phyloP scores from a whole-genome alignment of 2,888 invertebrate genomes.

The Aspidapion aeneum region DNA sequence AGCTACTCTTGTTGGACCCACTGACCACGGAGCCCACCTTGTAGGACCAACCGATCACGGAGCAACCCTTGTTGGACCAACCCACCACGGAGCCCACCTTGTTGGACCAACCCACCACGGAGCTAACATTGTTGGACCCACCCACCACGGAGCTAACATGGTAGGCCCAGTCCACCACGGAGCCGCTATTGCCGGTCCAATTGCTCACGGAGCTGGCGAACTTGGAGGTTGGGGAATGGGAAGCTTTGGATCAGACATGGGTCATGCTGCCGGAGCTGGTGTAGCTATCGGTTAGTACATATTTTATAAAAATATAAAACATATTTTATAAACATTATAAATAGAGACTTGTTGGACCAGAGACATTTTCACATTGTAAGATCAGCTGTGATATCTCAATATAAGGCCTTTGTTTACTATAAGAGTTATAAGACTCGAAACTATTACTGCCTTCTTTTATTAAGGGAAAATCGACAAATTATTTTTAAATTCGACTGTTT shows the following conservation, averaged over 20 bases:
- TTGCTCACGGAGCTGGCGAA: constrained; percentile 18
- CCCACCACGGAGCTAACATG: neutral
- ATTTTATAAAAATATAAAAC: neutral
- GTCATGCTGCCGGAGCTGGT: neutral
- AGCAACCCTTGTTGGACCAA: constrained; percentile 17
- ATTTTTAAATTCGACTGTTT: no score
- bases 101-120: constrained; percentile 18
- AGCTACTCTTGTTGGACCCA: constrained; percentile 30
- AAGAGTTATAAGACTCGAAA: no score
- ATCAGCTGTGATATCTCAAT: no score
- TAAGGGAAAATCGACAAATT: no score
- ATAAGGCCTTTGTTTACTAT: no score
- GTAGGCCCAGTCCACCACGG: neutral
- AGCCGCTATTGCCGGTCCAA: constrained; percentile 1
- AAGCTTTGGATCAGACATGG: constrained; percentile 20
- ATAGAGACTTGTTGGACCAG: no score
- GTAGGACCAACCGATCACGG: constrained; percentile 24
- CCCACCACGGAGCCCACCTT: neutral
- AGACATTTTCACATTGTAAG: no score
- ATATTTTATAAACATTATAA: no score
- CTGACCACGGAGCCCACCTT: constrained; percentile 31
- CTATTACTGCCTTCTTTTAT: no score
- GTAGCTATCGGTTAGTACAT: neutral
- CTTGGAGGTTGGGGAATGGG: constrained; percentile 14
- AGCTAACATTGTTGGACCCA: constrained; percentile 27